Evolutionary conservation across 2,797 vertebrate species (phyloP), one percentile per base, ranked within the genome.

Genomic region (Helarctos malayanus): DNA sequence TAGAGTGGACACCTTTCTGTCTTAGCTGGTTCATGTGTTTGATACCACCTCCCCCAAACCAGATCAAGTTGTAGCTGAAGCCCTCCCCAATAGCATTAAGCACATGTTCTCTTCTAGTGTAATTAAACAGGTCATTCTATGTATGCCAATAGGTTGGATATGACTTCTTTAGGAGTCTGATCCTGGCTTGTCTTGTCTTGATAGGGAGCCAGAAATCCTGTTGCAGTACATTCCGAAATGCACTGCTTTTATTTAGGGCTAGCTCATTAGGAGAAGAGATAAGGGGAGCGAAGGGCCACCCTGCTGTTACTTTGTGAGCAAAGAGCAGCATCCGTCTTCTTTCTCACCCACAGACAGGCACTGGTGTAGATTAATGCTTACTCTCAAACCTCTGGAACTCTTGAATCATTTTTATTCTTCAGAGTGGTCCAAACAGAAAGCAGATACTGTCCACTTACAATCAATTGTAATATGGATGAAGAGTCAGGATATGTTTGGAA

Each of bases 381-480:
- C 4, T 84, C 35, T 94, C 57, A 75, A 82, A 45, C 6, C 19
- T 94, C 57, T 71, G 76, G 61, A 79, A 73, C 23, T 83, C 27
- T 86, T 75, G 32, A 68, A 16, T 68, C 56, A 75, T 80, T 52
- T 94, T 83, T 79, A 57, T 80, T 92, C 32, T 92, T 84, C 35
- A 68, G 16, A 86, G 32, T 38, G 7, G 12, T 83, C 2, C 25
- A 86, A 35, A 29, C 61, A 32, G 23, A 68, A 83, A 90, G 73
- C 8, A 84, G 52, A 47, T 57, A 59, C 38, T 80, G 7, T 32
- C 12, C 19, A 75, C 7, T 79, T 97, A 32, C 18, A 35, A n/a
- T 79, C 0, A 29, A 45, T 65, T 85, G 2, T 45, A 76, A n/a
- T 71, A 23, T 52, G 52, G 14, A 29, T 41, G 16, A 92, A 41